Evolutionary conservation across 2,797 vertebrate species (phyloP), one percentile per base, ranked within the genome.

Genomic region (Sphenopsis melanotis): DNA sequence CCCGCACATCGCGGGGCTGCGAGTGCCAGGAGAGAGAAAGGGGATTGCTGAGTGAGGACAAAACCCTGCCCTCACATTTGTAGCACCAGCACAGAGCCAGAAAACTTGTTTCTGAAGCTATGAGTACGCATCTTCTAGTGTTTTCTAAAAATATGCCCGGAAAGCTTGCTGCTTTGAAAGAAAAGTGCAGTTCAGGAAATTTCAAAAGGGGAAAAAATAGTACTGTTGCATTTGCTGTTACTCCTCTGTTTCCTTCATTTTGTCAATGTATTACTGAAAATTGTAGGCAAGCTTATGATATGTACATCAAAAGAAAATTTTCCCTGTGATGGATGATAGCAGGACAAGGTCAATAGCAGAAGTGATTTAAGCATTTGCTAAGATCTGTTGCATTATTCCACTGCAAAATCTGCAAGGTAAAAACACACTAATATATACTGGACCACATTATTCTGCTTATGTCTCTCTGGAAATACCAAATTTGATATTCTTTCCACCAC

Each of bases 271-370:
- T 79, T 87, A 26, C 29, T 76, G 52, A 68, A 87, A 92, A 95
- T 22, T 70, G 83, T 56, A 90, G 77, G 26, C 32, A 84, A 94
- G 29, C 44, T 86, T 46, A 49, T 64, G 52, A 66, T 39, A 44
- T 3, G 32, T 57, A 69, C 50, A 79, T 92, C 63, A 89, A 87
- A 93, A 92, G 30, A 76, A 74, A 76, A n/a, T 22, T 57, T 50
- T 32, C 27, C 17, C 5, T 70, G 10, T 57, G 63, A 79, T 74
- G 41, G 76, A 77, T 84, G 80, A 36, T 49, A 66, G 22, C 57
- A 27, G 37, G 59, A 76, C 55, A 76, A 76, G 90, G 90, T 94
- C 95, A 87, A 74, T 23, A 82, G 39, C 37, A 66, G 44, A 79
- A 89, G 52, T n/a, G 29, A 84, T 82, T 72, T 70, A 57, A 80